Base-by-base conservation (phyloP, 2,888 invertebrate species). In the Antheraea assamensis region DNA sequence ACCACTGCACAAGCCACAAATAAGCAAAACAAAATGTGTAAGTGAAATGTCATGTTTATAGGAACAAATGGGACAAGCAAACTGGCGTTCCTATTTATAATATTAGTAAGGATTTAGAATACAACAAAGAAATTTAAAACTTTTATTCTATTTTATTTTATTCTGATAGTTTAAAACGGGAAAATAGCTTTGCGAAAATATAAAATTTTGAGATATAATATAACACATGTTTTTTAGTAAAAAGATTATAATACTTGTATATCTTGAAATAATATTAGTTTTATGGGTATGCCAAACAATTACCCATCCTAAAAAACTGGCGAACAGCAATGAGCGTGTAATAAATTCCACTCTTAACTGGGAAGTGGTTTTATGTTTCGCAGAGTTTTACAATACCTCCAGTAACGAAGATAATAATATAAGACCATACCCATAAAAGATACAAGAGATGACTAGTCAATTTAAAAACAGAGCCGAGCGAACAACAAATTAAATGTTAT, bases 401-500 rank as follows among this genome's bases (percentile, higher is more conserved):
- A 35, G 5, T 68, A 35, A 35, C 24, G n/a, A 35, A n/a, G 7
- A 68, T 68, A 35, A 35, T 35, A 31, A 19, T 8, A 24, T 61
- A 64, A 27, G 24, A 64, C 30, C 27, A 64, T 68, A 68, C 31
- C 27, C 30, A 72, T 52, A 49, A 64, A 64, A 31, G 84, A 85
- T 87, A 85, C 83, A 85, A 83, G 78, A 82, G 83, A 87, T 92
- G 91, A 92, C 90, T 90, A 80, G 90, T 85, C 86, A 84, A 88
- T 88, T 90, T 89, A 85, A 86, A 89, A 91, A 89, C 84, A 88
- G 83, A 83, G 86, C 81, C 83, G 82, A 81, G 81, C 83, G 80
- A 81, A 80, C 81, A 82, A 83, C 80, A 83, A 82, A 90, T 90
- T 85, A 82, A 89, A 89, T 89, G 89, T 88, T 90, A 92, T 92